A percentile compares a stretch with the other conserved stretches of the same genome.
Evolutionary conservation across 2,888 invertebrate genomes (phyloP).

Genomic region (Erannis defoliaria): DNA sequence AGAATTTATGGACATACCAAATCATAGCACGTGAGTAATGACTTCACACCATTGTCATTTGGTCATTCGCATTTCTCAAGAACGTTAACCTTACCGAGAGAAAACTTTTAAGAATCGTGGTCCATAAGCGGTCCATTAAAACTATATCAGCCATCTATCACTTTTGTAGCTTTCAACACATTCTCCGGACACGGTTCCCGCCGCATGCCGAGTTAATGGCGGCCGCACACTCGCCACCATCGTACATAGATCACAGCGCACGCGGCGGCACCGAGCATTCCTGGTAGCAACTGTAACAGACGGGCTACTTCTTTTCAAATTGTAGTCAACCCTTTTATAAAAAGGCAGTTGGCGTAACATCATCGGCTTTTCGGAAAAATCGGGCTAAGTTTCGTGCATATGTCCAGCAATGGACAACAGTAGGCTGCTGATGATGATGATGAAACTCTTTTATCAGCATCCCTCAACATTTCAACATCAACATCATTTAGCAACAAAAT

Average conservation of each 20-base stretch:
- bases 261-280: conserved; percentile 45
- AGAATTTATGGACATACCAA: neutral
- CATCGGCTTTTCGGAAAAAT: too few relatives aligned
- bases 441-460: too few relatives aligned
- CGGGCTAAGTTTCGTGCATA: too few relatives aligned
- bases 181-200: conserved; percentile 62
- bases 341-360: too few relatives aligned
- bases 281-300: conserved; percentile 27
- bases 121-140: conserved; percentile 37
- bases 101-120: conserved; percentile 22
- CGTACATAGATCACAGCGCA: conserved; percentile 59
- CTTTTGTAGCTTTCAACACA: conserved; percentile 62
- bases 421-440: too few relatives aligned
- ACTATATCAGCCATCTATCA: conserved; percentile 52
- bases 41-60: conserved; percentile 13
- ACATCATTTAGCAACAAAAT: too few relatives aligned
- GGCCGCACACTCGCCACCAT: conserved; percentile 48
- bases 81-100: conserved; percentile 11
- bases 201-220: conserved; percentile 65
- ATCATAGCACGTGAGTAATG: neutral
- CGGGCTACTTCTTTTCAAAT: conserved; percentile 9
- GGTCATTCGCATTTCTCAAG: conserved; percentile 1
- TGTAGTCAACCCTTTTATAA: too few relatives aligned
- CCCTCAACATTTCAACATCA: too few relatives aligned
- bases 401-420: too few relatives aligned